phyloP scores from a whole-genome alignment of 2,888 invertebrate species.

The Aproaerema taeniolella region DNA sequence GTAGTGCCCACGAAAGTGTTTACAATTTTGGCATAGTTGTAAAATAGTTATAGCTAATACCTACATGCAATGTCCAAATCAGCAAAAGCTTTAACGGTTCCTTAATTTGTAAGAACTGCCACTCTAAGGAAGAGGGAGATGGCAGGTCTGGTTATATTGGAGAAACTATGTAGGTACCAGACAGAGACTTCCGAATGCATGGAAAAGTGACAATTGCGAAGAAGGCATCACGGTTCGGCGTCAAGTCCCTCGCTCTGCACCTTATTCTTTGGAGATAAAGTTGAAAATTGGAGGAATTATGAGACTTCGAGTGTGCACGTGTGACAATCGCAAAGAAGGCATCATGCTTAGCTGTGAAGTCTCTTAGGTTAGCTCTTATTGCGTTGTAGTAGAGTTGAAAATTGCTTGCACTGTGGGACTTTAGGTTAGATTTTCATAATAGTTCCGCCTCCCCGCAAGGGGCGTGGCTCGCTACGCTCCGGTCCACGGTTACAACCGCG shows the following conservation, averaged over 20 bases:
- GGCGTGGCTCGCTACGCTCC: constrained; percentile 46
- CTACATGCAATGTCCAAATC: too few relatives aligned
- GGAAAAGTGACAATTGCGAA: constrained; percentile 1
- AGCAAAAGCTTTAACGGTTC: too few relatives aligned
- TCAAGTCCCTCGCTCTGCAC: neutral
- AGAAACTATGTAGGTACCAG: constrained; percentile 5
- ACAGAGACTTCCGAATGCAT: constrained; percentile 1
- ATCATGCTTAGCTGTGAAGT: neutral
- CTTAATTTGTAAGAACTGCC: too few relatives aligned
- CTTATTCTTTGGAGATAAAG: neutral
- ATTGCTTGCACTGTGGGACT: constrained; percentile 1
- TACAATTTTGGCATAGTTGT: too few relatives aligned
- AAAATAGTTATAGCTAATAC: too few relatives aligned
- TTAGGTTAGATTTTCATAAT: too few relatives aligned
- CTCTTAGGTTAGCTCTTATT: neutral
- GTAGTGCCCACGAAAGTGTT: too few relatives aligned
- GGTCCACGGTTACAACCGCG: constrained; percentile 60
- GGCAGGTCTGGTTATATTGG: too few relatives aligned
- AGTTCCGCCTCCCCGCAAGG: constrained; percentile 39
- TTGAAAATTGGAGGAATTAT: neutral
- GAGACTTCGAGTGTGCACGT: constrained; percentile 1
- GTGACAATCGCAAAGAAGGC: too few relatives aligned
- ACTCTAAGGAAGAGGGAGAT: too few relatives aligned
- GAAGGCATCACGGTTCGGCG: neutral
- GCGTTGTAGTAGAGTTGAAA: neutral